Percentiles rank a stretch among this genome's conserved stretches.
These are phyloP conservation scores for Gallirallus australis DNA, from an alignment of 2,797 vertebrate genomes.

Conservation along the genomic window DNA sequence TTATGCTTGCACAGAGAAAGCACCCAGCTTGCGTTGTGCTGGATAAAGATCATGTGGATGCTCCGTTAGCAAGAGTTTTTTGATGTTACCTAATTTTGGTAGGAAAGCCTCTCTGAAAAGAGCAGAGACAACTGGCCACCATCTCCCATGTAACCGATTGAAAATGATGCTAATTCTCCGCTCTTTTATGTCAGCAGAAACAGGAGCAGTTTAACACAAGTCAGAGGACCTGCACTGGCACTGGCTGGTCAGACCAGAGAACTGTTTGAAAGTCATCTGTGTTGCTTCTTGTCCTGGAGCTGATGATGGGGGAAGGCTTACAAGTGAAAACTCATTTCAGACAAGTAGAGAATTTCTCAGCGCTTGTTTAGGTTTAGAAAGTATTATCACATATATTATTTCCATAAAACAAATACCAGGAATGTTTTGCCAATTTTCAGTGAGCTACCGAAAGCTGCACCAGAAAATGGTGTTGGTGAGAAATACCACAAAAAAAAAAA, in stretches of 20 bases:
- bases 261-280: background rate
- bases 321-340: background rate
- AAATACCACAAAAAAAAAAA: background rate
- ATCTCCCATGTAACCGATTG: background rate
- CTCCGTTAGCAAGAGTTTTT: background rate
- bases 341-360: constrained; percentile 10
- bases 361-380: background rate
- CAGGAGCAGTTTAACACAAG: background rate
- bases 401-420: background rate
- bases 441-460: background rate
- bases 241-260: background rate
- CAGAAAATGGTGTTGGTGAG: background rate
- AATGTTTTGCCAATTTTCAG: background rate
- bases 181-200: background rate
- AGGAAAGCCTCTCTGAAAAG: background rate
- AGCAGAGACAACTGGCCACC: background rate
- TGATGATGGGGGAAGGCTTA: background rate
- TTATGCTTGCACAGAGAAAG: background rate
- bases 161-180: background rate
- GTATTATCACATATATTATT: constrained; percentile 3
- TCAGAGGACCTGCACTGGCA: background rate
- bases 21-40: background rate
- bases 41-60: background rate
- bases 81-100: background rate
- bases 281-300: background rate